A percentile compares a stretch with the other conserved stretches of the same genome.
These are phyloP conservation scores for Alligator sinensis DNA, from an alignment of 2,113 vertebrate species.

Conservation along the genomic window DNA sequence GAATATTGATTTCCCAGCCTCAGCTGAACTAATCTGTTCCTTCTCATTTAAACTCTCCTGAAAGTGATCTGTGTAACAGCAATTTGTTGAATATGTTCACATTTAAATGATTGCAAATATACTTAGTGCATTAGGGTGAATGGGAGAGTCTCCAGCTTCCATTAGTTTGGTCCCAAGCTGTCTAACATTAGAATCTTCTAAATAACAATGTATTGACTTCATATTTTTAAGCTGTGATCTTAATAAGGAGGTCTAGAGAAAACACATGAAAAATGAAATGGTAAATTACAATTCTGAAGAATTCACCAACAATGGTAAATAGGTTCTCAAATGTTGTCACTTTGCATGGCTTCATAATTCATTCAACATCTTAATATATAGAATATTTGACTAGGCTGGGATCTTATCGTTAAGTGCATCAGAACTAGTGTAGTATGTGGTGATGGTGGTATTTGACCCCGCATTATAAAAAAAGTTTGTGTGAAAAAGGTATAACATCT, in stretches of 20 bases:
- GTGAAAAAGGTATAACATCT: neutral
- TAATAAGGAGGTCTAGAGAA: slow-evolving; percentile 34
- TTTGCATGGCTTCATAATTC: neutral
- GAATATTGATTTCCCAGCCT: neutral
- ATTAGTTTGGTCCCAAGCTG: slow-evolving; percentile 1
- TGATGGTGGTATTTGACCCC: neutral
- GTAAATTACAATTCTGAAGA: neutral
- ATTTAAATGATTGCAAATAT: neutral
- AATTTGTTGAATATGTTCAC: slow-evolving; percentile 31
- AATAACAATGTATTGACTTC: slow-evolving; percentile 34
- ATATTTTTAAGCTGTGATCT: neutral
- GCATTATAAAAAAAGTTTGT: neutral
- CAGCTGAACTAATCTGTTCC: slow-evolving; percentile 27
- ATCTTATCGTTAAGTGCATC: neutral
- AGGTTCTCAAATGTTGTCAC: neutral
- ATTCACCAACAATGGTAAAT: neutral
- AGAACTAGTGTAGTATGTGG: neutral
- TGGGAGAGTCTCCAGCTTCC: slow-evolving; percentile 21
- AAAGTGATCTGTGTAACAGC: slow-evolving; percentile 56
- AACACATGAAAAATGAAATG: neutral
- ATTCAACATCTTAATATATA: neutral
- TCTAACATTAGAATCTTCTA: neutral
- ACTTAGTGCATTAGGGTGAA: slow-evolving; percentile 46
- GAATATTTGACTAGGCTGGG: neutral
- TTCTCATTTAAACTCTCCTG: slow-evolving; percentile 51